Base-by-base conservation (phyloP, 1,140 invertebrate species). In the Leptinotarsa undecemlineata region DNA sequence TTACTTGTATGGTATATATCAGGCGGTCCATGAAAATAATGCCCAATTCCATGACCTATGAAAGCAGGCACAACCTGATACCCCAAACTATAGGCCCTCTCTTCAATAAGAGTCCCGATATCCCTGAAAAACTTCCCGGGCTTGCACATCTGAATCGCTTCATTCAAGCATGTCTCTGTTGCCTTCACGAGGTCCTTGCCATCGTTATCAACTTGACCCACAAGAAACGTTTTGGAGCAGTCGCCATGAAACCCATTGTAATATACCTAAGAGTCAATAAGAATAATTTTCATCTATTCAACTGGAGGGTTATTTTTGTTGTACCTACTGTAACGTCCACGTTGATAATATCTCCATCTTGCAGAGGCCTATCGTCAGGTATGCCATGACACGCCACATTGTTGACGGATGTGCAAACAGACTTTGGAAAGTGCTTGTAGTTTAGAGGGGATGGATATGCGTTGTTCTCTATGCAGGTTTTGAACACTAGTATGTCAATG, bases 381-480 rank as follows among this genome's bases (percentile, higher is more conserved):
- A 99, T 97, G 23, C 96, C 97, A 88, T 99, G 97, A 81, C 95
- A 96, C 23, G 92, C 94, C 11, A 98, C 93, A 87, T 98, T 97
- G 84, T 98, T 98, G 0, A 98, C 90, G 68, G 96, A 98, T 3
- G 96, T 98, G 84, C 96, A 98, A 6, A 98, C 89, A 74, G 96
- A 98, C 84, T 98, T 98, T 26, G 96, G 96, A 85, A 94, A 99
- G 3, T 92, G 90, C 71, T 87, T 89, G 83, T 98, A 98, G 82
- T 92, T 90, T 14, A 98, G 86, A 0, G 96, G 94, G 57, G 96
- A 98, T 42, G 97, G 97, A 87, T 98, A 98, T 8, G 93, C 95
- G 48, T 87, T 87, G 74, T 91, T 90, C 80, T 89, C 85, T 75
- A 92, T 87, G 64, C 94, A 91, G 69, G 91, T 81, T 23, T 92